phyloP scores from a whole-genome alignment of 2,113 vertebrate genomes.

The Scalopus aquaticus region DNA sequence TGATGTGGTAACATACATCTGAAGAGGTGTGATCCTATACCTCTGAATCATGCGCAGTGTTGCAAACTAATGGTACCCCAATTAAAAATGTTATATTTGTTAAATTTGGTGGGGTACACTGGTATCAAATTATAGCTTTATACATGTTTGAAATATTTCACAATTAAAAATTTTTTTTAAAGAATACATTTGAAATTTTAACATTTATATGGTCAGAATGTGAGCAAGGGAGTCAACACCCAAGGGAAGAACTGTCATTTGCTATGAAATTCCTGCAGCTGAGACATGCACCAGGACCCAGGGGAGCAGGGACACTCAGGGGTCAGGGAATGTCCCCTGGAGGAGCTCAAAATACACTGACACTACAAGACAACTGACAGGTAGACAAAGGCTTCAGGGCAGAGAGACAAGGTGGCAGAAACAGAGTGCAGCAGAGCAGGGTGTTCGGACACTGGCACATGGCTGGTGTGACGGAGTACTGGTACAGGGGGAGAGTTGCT shows the following conservation, averaged over 20 bases:
- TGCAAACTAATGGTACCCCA: too few relatives aligned
- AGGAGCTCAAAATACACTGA: background rate
- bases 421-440: fast-evolving
- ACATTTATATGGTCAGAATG: too few relatives aligned
- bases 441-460: fast-evolving
- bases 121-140: background rate
- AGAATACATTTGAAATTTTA: background rate
- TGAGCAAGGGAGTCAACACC: background rate
- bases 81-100: background rate
- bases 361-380: fast-evolving
- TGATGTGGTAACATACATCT: too few relatives aligned
- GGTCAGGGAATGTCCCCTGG: background rate
- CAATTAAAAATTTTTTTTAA: background rate
- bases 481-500: fast-evolving
- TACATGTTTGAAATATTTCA: background rate
- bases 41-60: too few relatives aligned
- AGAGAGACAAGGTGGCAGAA: background rate
- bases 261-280: background rate
- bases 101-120: background rate
- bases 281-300: background rate
- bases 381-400: background rate
- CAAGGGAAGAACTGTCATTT: too few relatives aligned
- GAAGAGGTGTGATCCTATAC: too few relatives aligned
- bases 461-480: fast-evolving
- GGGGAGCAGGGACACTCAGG: fast-evolving